These are phyloP conservation scores for Marmota flaviventris DNA, from an alignment of 2,113 vertebrate genomes.

Conservation along the genomic window DNA sequence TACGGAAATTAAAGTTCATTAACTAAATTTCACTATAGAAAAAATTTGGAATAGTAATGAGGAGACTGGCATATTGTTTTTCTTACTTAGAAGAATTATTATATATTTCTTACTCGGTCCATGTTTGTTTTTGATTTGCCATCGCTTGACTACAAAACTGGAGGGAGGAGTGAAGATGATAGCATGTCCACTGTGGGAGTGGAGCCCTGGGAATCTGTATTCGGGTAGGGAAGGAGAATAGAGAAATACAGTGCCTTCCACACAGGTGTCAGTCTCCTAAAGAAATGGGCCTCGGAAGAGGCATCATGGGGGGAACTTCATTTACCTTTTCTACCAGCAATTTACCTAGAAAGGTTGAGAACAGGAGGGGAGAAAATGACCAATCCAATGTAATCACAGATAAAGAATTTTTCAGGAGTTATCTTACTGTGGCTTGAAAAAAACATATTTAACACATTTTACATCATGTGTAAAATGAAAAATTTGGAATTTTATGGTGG, in stretches of 20 bases:
- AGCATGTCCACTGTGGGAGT: not conserved
- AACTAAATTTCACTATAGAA: not conserved
- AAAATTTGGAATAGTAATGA: not conserved
- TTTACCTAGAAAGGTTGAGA: constrained; percentile 19
- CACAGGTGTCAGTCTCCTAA: not conserved
- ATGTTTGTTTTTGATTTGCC: constrained; percentile 28
- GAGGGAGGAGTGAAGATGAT: not conserved
- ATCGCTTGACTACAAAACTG: not conserved
- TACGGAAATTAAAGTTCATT: not conserved
- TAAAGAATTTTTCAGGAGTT: not conserved
- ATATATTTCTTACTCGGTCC: not conserved
- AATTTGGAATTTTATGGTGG: not conserved
- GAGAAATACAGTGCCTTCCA: not conserved
- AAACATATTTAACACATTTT: not conserved
- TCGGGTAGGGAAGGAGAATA: not conserved
- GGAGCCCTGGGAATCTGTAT: not conserved
- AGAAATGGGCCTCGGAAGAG: not conserved
- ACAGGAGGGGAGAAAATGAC: not conserved
- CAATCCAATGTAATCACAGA: not conserved
- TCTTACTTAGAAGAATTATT: constrained; percentile 10
- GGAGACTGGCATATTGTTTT: not conserved
- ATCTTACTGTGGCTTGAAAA: not conserved
- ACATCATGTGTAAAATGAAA: not conserved
- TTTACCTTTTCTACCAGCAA: not conserved
- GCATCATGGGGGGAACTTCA: not conserved